These are phyloP conservation scores for Tyria jacobaeae DNA, from an alignment of 2,888 invertebrate species.

Conservation along the genomic window DNA sequence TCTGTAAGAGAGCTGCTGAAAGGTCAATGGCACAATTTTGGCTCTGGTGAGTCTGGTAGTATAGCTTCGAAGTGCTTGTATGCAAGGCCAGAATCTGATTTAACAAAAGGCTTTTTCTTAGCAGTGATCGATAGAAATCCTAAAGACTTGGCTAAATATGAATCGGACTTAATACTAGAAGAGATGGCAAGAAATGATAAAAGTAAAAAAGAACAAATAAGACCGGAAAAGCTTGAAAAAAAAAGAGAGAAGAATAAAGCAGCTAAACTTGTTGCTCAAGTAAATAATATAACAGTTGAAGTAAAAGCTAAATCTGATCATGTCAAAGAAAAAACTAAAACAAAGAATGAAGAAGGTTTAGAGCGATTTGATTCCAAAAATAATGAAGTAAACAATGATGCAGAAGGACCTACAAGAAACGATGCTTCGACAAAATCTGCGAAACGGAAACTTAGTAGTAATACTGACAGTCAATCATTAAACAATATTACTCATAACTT, in stretches of 20 bases:
- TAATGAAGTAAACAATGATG: neutral
- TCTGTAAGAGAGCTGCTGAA: constrained; percentile 87
- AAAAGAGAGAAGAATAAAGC: neutral
- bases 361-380: neutral
- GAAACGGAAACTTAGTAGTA: constrained; percentile 43
- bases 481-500: constrained; percentile 10
- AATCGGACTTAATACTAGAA: neutral
- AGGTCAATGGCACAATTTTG: constrained; percentile 89
- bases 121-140: constrained; percentile 92
- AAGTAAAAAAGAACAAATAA: constrained; percentile 12
- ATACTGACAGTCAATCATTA: neutral
- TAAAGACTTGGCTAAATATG: constrained; percentile 69
- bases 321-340: constrained; percentile 23
- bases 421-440: neutral
- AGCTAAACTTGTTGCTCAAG: neutral
- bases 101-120: constrained; percentile 98
- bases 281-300: neutral
- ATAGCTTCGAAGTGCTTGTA: constrained; percentile 93
- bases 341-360: neutral
- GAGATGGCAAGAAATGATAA: constrained; percentile 40
- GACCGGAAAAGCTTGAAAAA: neutral
- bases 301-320: constrained; percentile 22
- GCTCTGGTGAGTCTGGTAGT: constrained; percentile 88
- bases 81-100: constrained; percentile 90
- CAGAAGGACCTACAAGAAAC: neutral